Base-by-base conservation (phyloP, 2,888 invertebrate species). In the Brenthis ino region DNA sequence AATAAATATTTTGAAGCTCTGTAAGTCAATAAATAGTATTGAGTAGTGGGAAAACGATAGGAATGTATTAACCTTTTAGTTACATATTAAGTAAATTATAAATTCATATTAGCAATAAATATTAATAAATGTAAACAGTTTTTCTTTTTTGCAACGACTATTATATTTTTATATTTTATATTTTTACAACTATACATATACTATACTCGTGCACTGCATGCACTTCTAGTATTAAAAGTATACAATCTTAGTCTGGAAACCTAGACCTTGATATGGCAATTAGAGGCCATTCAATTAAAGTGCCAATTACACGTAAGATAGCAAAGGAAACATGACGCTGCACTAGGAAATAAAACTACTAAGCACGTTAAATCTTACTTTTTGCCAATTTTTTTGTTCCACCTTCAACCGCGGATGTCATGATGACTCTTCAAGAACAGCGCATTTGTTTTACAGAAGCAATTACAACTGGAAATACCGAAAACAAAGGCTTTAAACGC, bases 291-390 rank as follows among this genome's bases (percentile, higher is more conserved):
- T 43, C 65, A 63, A 58, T 60, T 63, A 47, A 33, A 65, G 60
- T 57, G 48, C 65, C 65, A 75, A 77, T 76, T 76, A 74, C 58
- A 67, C 56, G 61, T 50, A 47, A 72, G 54, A 60, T 57, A 64
- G 58, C 68, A 48, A 68, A 72, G 75, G 77, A 76, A 76, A 72
- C 72, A 70, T 77, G 77, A 77, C 66, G 48, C 13, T 33, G 64
- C 70, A 63, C 37, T 55, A 65, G 48, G 33, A 56, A 50, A 57
- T 33, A 53, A 50, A 60, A 12, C 43, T 51, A 65, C 37, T 65
- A 60, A 43, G 53, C 33, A 50, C 54, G 54, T 61, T 54, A 65
- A 67, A 54, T 67, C 53, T 24, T 6, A 20, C 50, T 64, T 63
- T 57, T 60, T 64, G 65, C 43, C 56, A 64, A 68, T 28, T 56